Conservation (phyloP, 2,113 vertebrate genomes). For the Danio rerio region GRCz12tu NC_133190.1:36352501-36353000, state of each 20-base stretch:
- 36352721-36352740: neutral
- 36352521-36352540: slow-evolving; percentile 12
- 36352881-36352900: too few relatives aligned
- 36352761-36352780: neutral
- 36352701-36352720: slow-evolving; percentile 1
- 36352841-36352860: too few relatives aligned
- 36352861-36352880: too few relatives aligned
- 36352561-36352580: slow-evolving; percentile 46
- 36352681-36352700: neutral
- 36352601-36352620: slow-evolving; percentile 2
- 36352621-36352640: neutral
- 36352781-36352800: too few relatives aligned
- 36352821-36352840: too few relatives aligned
- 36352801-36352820: too few relatives aligned
- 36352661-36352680: slow-evolving; percentile 13
- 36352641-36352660: neutral
- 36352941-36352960: too few relatives aligned
- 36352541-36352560: slow-evolving; percentile 10
- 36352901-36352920: too few relatives aligned
- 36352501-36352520: slow-evolving; percentile 8
- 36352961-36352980: too few relatives aligned
- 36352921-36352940: too few relatives aligned
- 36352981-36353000: too few relatives aligned
- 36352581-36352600: slow-evolving; percentile 51
- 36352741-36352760: neutral